Evolutionary conservation across 2,113 vertebrate species (phyloP).

Genomic region (Tringa solitaria): DNA sequence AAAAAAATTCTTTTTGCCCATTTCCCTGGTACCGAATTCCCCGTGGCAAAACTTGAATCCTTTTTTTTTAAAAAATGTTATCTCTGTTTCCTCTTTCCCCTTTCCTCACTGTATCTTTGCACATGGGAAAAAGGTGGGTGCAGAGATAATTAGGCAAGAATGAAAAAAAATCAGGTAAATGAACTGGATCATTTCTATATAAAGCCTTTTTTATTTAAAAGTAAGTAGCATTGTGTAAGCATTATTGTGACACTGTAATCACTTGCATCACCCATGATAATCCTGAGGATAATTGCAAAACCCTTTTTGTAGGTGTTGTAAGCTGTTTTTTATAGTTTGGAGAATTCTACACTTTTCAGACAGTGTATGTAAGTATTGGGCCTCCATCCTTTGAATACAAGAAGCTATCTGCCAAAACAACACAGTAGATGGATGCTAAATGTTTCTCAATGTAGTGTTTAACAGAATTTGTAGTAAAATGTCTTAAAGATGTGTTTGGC

Average conservation of each 20-base stretch:
- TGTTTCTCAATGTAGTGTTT: background rate
- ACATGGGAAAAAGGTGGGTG: background rate
- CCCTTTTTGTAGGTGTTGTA: background rate
- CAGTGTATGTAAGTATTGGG: background rate
- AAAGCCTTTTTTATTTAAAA: background rate
- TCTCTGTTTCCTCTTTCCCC: background rate
- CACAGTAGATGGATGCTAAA: background rate
- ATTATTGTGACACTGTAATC: background rate
- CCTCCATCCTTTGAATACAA: background rate
- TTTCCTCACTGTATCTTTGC: background rate
- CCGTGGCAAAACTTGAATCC: background rate
- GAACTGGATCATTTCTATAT: background rate
- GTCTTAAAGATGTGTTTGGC: background rate
- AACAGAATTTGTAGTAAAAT: background rate
- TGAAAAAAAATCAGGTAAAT: background rate
- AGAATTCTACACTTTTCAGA: background rate
- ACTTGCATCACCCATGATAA: background rate
- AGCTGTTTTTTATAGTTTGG: background rate
- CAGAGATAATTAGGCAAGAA: background rate
- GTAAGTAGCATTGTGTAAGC: background rate
- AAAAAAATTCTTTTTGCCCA: background rate
- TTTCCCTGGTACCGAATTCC: background rate
- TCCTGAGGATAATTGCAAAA: background rate
- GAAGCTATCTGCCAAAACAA: background rate
- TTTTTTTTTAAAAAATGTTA: background rate